Evolutionary conservation across 2,888 invertebrate genomes (phyloP), one percentile per base, ranked within the genome.

Genomic region (Hemistola chrysoprasaria): DNA sequence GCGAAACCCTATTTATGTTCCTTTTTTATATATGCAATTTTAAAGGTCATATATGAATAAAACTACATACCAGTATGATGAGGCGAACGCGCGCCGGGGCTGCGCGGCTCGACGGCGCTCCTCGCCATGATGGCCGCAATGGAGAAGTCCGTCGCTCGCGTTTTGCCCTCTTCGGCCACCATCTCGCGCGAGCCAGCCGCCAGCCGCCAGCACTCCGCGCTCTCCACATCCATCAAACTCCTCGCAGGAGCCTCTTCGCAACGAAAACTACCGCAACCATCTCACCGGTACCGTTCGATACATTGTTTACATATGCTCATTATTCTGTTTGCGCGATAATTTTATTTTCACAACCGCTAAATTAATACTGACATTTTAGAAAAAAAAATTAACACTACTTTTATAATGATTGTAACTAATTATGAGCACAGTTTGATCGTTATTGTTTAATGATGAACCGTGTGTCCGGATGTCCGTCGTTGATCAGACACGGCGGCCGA

Each of bases 71-170:
- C 83, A 58, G 77, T 77, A 58, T 63, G 82, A 47, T 81, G 77
- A 70, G 86, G 84, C 54, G 83, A 79, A 49, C 78, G 78, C 50
- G 83, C 81, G 77, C 62, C 77, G 67, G 87, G 84, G 66, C 83
- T 85, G 63, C 85, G 81, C 62, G 80, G 78, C 65, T 85, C 81
- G 47, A 72, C 79, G 63, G 79, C 82, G 70, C 83, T 86, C 58
- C 92, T 90, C 59, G 96, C 95, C 96, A 98, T 97, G 80, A 98
- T 97, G 70, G 97, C 97, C 62, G 97, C 97, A 76, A 97, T 97
- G 77, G 96, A 97, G 91, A 98, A 98, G 91, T 98, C 97, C 71
- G 97, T 97, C 73, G 97, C 96, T 83, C 78, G 72, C 53, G 82
- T 83, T 78, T 83, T 84, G 58, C 83, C 65, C 55, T 87, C 86